phyloP scores from a whole-genome alignment of 2,888 invertebrate genomes.

The Metellina segmentata region DNA sequence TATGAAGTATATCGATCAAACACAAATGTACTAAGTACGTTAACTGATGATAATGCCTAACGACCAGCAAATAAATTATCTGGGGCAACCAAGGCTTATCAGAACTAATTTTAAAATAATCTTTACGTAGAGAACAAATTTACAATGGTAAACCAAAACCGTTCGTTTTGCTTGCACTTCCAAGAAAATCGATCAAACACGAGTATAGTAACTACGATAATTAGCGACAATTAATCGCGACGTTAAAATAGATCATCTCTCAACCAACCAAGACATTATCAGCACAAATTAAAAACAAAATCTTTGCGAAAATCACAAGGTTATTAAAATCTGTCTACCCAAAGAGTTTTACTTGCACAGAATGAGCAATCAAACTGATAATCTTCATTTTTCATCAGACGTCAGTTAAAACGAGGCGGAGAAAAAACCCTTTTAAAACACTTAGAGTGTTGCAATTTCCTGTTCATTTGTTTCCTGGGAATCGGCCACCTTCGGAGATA shows the following conservation, averaged over 20 bases:
- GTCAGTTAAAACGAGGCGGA: too few species aligned
- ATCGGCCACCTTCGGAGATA: conserved; percentile 34
- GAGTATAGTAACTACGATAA: neutral
- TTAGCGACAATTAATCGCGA: neutral
- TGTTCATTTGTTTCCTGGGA: conserved; percentile 30
- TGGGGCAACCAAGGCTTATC: neutral
- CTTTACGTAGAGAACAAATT: neutral
- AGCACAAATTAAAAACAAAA: neutral
- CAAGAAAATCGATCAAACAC: neutral
- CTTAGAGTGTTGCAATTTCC: conserved; percentile 37
- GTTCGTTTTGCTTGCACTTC: neutral
- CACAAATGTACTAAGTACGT: neutral
- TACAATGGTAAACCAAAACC: neutral
- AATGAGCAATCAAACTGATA: conserved; percentile 26
- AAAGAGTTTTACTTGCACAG: neutral
- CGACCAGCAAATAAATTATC: neutral
- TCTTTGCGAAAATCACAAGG: neutral
- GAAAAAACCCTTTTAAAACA: conserved; percentile 33
- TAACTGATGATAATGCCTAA: neutral
- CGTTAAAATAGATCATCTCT: neutral
- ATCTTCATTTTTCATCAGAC: conserved; percentile 9
- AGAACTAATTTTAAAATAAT: neutral
- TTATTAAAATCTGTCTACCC: neutral
- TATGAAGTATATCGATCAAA: neutral
- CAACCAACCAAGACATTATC: neutral